A percentile compares a stretch with the other conserved stretches of the same genome.
These are phyloP conservation scores for Phasia obesa DNA, from an alignment of 2,888 invertebrate species.

Conservation along the genomic window DNA sequence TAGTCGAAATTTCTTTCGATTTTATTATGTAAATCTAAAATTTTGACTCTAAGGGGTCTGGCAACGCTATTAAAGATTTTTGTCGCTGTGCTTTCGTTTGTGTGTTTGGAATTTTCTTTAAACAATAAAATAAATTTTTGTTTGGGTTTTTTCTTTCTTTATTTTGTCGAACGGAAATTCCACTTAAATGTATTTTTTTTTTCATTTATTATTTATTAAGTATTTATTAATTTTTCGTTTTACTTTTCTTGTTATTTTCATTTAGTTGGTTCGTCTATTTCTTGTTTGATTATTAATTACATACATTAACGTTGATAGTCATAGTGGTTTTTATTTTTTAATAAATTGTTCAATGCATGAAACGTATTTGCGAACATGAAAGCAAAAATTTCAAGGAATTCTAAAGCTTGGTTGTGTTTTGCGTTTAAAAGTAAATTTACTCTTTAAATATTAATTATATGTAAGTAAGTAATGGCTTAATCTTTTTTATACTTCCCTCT, in stretches of 20 bases:
- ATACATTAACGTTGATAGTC: slow-evolving; percentile 9
- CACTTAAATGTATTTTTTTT: slow-evolving; percentile 53
- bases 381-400: no score
- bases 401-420: no score
- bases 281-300: neutral
- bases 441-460: no score
- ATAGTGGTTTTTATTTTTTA: neutral
- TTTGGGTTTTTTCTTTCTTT: slow-evolving; percentile 5
- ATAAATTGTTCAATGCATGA: slow-evolving; percentile 11
- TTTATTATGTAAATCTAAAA: no score
- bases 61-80: neutral
- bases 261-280: no score
- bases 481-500: no score
- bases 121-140: slow-evolving; percentile 29
- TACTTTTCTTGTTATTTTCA: no score
- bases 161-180: slow-evolving; percentile 64
- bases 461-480: no score
- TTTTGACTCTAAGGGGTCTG: no score
- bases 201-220: slow-evolving; percentile 36
- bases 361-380: no score
- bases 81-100: neutral
- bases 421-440: no score
- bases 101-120: slow-evolving; percentile 45
- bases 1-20: no score
- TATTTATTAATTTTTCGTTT: slow-evolving; percentile 12